Evolutionary conservation across 2,113 vertebrate species (phyloP), one percentile per base, ranked within the genome.

Genomic region (Copsychus sechellarum): DNA sequence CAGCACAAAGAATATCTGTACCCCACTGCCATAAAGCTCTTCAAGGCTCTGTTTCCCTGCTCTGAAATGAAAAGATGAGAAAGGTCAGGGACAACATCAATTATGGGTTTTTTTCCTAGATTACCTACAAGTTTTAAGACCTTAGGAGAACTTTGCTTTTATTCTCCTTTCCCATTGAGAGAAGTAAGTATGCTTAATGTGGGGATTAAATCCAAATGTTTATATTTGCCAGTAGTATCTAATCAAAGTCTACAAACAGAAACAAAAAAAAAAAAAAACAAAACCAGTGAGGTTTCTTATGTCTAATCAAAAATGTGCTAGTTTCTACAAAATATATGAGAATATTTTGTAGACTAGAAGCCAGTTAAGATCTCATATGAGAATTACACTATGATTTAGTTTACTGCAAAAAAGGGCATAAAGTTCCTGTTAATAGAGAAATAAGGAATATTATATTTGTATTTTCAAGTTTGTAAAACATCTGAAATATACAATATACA

Each of bases 81-180:
- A 95, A 95, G 76, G 72, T 90, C 90, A 96, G 29, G 48, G 23
- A 83, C 31, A 93, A 67, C 67, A 93, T 71, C 53, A 88, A 65
- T 83, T 86, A 71, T 29, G 23, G 23, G 8, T 81, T 38, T 86
- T 91, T 92, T 92, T 86, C 28, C 50, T 43, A 70, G n/a, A 78
- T 66, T 60, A 82, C 56, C 36, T 71, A 38, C 16, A 83, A 74
- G 40, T 83, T 94, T 93, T 48, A 78, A 88, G 47, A 40, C 26
- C 77, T 91, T 6, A 57, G 38, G 72, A 88, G n/a, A 90, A 88
- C 64, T 97, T 58, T 50, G 18, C 33, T 85, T 95, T 95, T 78
- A 67, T 81, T 62, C 8, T 8, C 12, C 51, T 14, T 86, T 95
- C 22, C 12, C 21, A 25, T 2, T 43, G 18, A 33, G 50, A 85